Evolutionary conservation across 2,888 invertebrate species (phyloP).

Genomic region (Noctua fimbriata): DNA sequence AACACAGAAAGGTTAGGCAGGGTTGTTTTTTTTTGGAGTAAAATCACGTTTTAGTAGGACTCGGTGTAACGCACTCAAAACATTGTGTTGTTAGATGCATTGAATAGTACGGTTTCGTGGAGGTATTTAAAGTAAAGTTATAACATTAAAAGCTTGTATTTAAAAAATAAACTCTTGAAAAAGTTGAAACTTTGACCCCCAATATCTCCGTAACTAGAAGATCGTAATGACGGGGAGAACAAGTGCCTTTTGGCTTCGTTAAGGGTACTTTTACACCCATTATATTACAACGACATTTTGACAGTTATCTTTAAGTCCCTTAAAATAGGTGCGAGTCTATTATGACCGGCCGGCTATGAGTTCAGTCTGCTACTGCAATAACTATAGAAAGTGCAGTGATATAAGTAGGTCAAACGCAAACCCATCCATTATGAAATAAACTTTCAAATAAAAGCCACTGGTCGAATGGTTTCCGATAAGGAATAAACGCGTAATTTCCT

Average conservation of each 20-base stretch:
- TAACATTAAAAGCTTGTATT: no score
- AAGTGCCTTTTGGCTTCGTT: no score
- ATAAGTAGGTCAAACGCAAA: not conserved
- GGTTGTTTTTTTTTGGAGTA: not conserved
- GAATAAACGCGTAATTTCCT: constrained; percentile 18
- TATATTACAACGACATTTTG: not conserved
- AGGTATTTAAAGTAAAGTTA: no score
- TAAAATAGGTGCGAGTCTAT: not conserved
- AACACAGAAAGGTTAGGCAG: not conserved
- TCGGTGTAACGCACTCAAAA: no score
- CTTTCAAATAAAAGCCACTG: constrained; percentile 4
- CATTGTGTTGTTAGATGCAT: no score
- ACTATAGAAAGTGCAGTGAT: not conserved
- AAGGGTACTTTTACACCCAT: no score
- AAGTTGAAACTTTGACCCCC: no score
- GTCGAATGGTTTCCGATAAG: constrained; percentile 31
- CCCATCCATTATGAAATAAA: constrained; percentile 11
- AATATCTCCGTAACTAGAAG: no score
- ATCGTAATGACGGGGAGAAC: no score
- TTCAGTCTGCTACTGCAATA: not conserved
- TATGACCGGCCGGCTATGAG: not conserved
- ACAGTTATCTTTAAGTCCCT: not conserved
- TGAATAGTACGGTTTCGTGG: no score
- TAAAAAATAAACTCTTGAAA: no score
- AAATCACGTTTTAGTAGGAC: no score